Evolutionary conservation across 2,797 vertebrate species (phyloP), one percentile per base, ranked within the genome.

Genomic region (Falco berigora): DNA sequence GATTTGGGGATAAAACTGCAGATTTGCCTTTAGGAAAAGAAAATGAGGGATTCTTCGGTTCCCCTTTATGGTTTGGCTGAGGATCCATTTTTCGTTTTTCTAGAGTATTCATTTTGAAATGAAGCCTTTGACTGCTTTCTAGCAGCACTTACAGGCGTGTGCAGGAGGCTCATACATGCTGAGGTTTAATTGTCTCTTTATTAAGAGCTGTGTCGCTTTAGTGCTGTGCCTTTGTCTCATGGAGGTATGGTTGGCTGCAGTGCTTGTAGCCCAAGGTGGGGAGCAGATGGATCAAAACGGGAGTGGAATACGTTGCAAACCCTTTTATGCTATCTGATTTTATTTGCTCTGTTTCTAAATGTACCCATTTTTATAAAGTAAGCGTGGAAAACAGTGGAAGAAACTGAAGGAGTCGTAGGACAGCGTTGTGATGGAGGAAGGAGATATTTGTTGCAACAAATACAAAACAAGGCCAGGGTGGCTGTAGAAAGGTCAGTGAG

Each of bases 401-500:
- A 71, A n/a, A 28, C 17, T 4, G 10, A 50, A 78, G 76, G 66
- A 88, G 40, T 13, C 19, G 1, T 14, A 73, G 85, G 47, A 58
- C 16, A 56, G 55, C 2, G 0, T 14, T 23, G 56, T 16, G 76
- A 34, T 73, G 90, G 83, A 52, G 86, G 55, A 80, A 62, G 86
- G 76, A 83, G 90, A 1, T 72, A 24, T 71, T 96, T 82, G 82
- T 82, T 66, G 86, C 91, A 52, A 15, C 61, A 56, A 76, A 47
- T 58, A 22, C 30, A 15, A 62, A 62, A 55, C 4, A 40, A 92
- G 83, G 94, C 90, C 83, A 9, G 75, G 85, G 5, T 66, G 93
- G 59, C 69, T 89, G 92, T 59, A 3, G 94, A 68, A 90, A 95
- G 95, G 92, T 94, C 96, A 91, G 92, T 11, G 92, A 88, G 67